Base-by-base conservation (phyloP, 1,140 invertebrate species). In the Bacillus rossius region DNA sequence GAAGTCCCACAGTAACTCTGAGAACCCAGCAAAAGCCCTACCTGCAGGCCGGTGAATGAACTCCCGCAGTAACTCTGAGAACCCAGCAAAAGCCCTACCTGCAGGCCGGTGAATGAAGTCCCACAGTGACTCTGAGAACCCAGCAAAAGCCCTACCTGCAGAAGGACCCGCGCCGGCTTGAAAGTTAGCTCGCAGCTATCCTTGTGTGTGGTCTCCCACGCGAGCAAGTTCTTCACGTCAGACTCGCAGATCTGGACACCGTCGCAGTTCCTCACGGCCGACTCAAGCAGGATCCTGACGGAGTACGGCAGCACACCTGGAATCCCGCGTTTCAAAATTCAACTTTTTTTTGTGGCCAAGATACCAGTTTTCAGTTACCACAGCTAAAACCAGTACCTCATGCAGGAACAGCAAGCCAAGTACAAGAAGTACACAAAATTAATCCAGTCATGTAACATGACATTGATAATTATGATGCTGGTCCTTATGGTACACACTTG, bases 241-340 rank as follows among this genome's bases (percentile, higher is more conserved):
- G 81, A 77, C 70, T 89, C 80, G 41, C 84, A 82, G 5, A 93
- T 84, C 73, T 96, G 91, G 71, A 98, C 98, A 65, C 92, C 89
- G 77, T 99, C 96, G 75, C 96, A 99, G 77, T 96, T 96, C 55
- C 97, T 78, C 0, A 99, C 86, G 26, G 93, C 94, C 7, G 95
- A 95, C 77, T 99, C 97, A 64, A 99, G 76, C 1, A 99, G 77
- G 7, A 98, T 87, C 69, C 94, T 80, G 52, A 99, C 90, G 3
- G 93, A 97, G 76, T 85, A 98, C 1, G 97, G 97, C n/a, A 99
- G 77, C 64, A 80, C 81, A 57, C 84, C 88, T 88, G 68, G 10
- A 79, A 78, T 14, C 16, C 34, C 38, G 10, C 29, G 29, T 34
- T 34, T 34, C 29, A 34, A n/a, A n/a, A n/a, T n/a, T n/a, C n/a